Conservation (phyloP, 2,888 invertebrate genomes). For the Drosophila crucigera region DNA sequence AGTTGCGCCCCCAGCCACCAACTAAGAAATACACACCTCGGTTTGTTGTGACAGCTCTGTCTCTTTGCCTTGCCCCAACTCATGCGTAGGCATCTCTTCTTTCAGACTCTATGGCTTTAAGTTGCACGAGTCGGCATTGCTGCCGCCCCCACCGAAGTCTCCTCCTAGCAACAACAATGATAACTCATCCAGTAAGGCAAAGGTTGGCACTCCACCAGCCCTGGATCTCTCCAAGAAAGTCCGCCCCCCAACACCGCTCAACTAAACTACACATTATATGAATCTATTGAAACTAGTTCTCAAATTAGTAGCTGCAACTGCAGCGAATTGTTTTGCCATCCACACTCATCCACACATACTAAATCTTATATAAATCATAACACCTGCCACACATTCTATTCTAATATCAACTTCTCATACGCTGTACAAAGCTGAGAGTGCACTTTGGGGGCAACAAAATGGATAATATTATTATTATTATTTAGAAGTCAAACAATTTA, state of each 20-base stretch:
- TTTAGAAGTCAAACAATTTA: neutral
- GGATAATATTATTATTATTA: too few relatives aligned
- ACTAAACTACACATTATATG: neutral
- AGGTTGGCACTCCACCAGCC: neutral
- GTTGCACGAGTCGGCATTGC: conserved; percentile 51
- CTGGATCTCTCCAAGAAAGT: neutral
- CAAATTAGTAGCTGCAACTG: too few relatives aligned
- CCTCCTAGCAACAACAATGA: neutral
- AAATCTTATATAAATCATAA: too few relatives aligned
- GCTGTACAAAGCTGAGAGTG: too few relatives aligned
- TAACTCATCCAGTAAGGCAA: neutral
- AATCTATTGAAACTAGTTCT: conserved; percentile 5
- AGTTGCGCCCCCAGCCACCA: conserved; percentile 43
- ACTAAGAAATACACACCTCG: conserved; percentile 54
- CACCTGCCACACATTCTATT: too few relatives aligned
- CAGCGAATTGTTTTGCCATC: too few relatives aligned
- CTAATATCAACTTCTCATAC: too few relatives aligned
- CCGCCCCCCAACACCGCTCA: conserved; percentile 1
- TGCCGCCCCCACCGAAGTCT: neutral
- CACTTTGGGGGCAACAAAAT: too few relatives aligned
- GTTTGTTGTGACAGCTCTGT: conserved; percentile 33
- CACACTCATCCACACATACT: too few relatives aligned
- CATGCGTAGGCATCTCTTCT: neutral
- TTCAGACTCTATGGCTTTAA: conserved; percentile 59
- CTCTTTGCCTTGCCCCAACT: neutral